Conservation (phyloP, 2,113 vertebrate species). For the Amblyornis subalaris region DNA sequence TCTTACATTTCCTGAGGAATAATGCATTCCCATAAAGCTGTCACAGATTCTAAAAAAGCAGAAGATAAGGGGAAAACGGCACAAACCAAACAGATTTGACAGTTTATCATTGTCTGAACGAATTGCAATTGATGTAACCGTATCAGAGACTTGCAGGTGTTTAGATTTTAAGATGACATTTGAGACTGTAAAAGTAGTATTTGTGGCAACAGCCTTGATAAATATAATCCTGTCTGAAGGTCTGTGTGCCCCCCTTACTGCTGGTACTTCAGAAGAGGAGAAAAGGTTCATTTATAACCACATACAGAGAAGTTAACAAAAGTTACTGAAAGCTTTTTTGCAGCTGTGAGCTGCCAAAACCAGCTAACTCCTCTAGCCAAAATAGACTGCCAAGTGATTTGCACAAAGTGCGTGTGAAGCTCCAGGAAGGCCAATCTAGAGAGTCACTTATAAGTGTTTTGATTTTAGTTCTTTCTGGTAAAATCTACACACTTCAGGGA, state of each 20-base stretch:
- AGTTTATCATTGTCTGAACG: background rate
- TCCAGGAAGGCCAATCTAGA: background rate
- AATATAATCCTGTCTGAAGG: background rate
- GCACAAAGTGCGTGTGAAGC: background rate
- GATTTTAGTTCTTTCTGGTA: background rate
- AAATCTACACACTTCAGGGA: background rate
- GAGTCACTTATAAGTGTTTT: background rate
- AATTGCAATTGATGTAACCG: background rate
- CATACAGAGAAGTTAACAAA: background rate
- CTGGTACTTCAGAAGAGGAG: background rate
- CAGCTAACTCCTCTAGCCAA: background rate
- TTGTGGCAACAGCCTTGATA: background rate
- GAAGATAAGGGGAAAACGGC: background rate
- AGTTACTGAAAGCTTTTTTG: background rate
- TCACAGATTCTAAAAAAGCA: background rate
- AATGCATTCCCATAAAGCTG: background rate
- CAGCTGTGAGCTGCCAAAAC: background rate
- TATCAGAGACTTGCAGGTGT: constrained; percentile 14
- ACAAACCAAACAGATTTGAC: background rate
- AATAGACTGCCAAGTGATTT: background rate
- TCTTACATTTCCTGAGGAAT: background rate
- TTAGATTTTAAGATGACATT: constrained; percentile 28
- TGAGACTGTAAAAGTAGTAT: background rate
- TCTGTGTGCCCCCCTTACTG: background rate
- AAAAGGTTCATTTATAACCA: background rate